A percentile compares a stretch with the other conserved stretches of the same genome.
Conservation (phyloP, 2,888 invertebrate genomes). For the Apeira syringaria region DNA sequence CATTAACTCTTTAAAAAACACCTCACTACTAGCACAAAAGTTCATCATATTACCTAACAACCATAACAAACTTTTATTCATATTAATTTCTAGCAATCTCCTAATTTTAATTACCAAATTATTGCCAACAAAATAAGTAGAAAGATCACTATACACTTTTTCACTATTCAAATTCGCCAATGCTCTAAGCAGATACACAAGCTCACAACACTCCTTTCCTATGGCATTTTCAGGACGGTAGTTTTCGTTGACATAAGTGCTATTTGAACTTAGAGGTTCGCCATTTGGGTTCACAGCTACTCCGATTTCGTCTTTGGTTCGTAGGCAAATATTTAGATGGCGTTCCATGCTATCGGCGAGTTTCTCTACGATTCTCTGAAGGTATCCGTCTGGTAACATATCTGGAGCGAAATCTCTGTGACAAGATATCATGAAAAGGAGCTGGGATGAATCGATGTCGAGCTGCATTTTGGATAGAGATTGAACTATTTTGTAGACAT, state of each 20-base stretch:
- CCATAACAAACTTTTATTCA: slow-evolving; percentile 51
- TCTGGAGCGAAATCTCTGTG: slow-evolving; percentile 44
- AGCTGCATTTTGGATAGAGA: slow-evolving; percentile 35
- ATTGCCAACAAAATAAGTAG: slow-evolving; percentile 39
- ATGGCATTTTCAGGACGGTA: slow-evolving; percentile 10
- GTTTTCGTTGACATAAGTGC: neutral
- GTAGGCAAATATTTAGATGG: slow-evolving; percentile 4
- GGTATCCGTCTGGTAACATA: neutral
- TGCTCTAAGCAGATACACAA: slow-evolving; percentile 50
- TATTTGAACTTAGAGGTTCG: neutral
- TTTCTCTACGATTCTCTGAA: slow-evolving; percentile 4
- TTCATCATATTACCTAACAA: slow-evolving; percentile 62
- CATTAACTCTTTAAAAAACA: slow-evolving; percentile 6
- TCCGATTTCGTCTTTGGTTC: neutral
- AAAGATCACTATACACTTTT: slow-evolving; percentile 34
- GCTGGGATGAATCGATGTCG: slow-evolving; percentile 35
- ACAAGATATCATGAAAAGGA: slow-evolving; percentile 62
- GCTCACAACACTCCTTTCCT: slow-evolving; percentile 34
- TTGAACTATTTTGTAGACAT: slow-evolving; percentile 42
- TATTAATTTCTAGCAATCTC: slow-evolving; percentile 27
- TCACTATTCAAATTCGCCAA: slow-evolving; percentile 52
- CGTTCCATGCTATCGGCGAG: slow-evolving; percentile 1
- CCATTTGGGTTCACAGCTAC: neutral
- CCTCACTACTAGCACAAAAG: slow-evolving; percentile 29
- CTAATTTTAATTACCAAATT: slow-evolving; percentile 36